Evolutionary conservation across 2,797 vertebrate genomes (phyloP), one percentile per base, ranked within the genome.

Genomic region (Chloroceryle amazona): DNA sequence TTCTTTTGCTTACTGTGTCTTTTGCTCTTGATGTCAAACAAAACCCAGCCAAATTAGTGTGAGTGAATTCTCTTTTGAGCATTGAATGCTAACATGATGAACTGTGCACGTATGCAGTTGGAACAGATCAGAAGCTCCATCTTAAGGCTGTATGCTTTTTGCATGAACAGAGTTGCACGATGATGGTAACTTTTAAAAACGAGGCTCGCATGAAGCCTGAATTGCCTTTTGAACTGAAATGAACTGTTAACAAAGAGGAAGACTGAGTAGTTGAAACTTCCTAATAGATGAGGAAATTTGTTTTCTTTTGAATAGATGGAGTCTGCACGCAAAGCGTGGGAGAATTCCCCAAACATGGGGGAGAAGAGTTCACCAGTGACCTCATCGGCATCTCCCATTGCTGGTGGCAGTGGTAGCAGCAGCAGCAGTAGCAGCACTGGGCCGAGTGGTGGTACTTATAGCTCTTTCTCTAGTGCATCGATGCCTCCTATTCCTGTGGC

Each of bases 271-370:
- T 68, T 68, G 42, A 85, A 82, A 52, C 65, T 86, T 95, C 65
- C 66, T 92, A 93, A 96, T 91, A 81, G 42, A 73, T 92, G 61
- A 97, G 44, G 65, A 80, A 57, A 31, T 44, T 18, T 79, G 21
- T 90, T 96, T 97, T 83, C 54, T 79, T 81, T 72, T 92, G 23
- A 86, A 95, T 82, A 99, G 99, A 99, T 99, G 99, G 99, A 99
- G 94, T 99, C 99, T 6, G 99, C 99, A 31, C 99, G 99, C 39
- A 99, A 99, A 97, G 99, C 99, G 0, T 99, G 99, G 99, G 99
- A 99, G 97, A 99, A 99, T 98, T 99, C 99, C 16, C 99, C 99
- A 5, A 99, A 98, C 86, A 98, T 99, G 62, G 98, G 98, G 86
- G 99, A 99, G 93, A 99, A 99, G 95, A 99, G 98, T 61, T 99